Evolutionary conservation across 2,113 vertebrate species (phyloP).

Genomic region (Prionailurus bengalensis): DNA sequence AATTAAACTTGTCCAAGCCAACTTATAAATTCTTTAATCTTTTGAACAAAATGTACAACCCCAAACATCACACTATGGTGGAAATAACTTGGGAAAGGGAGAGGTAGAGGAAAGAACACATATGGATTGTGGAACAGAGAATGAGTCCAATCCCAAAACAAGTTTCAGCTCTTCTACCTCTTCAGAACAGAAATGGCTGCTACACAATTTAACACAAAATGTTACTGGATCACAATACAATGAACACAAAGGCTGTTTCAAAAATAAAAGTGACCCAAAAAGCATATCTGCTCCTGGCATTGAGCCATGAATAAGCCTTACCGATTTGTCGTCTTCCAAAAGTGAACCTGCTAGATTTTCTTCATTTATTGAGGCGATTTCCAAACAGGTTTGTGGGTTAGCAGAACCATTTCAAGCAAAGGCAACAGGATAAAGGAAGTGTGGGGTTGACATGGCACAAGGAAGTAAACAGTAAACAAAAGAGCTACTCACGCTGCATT

Average conservation of each 20-base stretch:
- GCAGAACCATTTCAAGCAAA: conserved; percentile 83
- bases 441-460: conserved; percentile 83
- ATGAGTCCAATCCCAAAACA: conserved; percentile 87
- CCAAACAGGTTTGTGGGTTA: conserved; percentile 85
- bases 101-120: conserved; percentile 83
- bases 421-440: conserved; percentile 76
- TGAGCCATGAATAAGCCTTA: conserved; percentile 87
- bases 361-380: conserved; percentile 87
- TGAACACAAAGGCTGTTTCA: conserved; percentile 83
- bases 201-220: conserved; percentile 89
- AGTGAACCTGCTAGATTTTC: conserved; percentile 85
- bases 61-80: conserved; percentile 85
- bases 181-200: conserved; percentile 87
- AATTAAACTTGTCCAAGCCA: conserved; percentile 86
- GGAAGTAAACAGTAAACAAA: conserved; percentile 81
- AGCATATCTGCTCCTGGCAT: conserved; percentile 82
- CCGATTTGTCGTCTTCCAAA: conserved; percentile 88
- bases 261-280: conserved; percentile 86
- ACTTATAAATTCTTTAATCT: conserved; percentile 87
- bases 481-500: conserved; percentile 82
- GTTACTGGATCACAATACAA: conserved; percentile 87
- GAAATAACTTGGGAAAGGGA: conserved; percentile 74
- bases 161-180: conserved; percentile 87
- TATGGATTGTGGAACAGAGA: conserved; percentile 85
- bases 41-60: conserved; percentile 89